Conservation (phyloP, 1,140 invertebrate species). For the Antheraea mylitta region DNA sequence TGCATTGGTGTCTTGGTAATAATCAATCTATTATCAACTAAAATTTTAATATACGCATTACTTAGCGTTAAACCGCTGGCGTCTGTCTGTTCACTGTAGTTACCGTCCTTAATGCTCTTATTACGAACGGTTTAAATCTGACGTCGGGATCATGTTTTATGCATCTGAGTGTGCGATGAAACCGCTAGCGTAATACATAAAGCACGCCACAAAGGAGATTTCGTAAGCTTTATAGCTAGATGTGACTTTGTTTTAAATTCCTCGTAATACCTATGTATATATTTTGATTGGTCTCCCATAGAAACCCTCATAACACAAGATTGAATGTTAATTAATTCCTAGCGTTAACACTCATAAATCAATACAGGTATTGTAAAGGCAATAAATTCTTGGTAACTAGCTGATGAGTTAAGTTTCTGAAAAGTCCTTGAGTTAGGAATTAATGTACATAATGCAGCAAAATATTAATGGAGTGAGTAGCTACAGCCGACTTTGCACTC, state of each 20-base stretch:
- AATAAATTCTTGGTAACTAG: not conserved
- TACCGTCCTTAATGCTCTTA: conserved; percentile 68
- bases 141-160: conserved; percentile 74
- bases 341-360: too few relatives aligned
- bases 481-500: too few relatives aligned
- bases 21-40: too few relatives aligned
- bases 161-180: conserved; percentile 71
- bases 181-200: conserved; percentile 70
- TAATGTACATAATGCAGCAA: too few relatives aligned
- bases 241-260: conserved; percentile 52
- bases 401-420: not conserved
- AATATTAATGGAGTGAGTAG: too few relatives aligned
- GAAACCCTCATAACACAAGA: too few relatives aligned
- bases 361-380: too few relatives aligned
- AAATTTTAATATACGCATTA: not conserved
- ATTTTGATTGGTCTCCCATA: too few relatives aligned
- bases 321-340: too few relatives aligned
- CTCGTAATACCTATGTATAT: conserved; percentile 7
- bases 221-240: conserved; percentile 54
- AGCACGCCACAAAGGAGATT: conserved; percentile 60
- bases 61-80: conserved; percentile 27
- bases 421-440: not conserved
- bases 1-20: too few relatives aligned
- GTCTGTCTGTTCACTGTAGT: conserved; percentile 27
- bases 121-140: conserved; percentile 76